A percentile compares a stretch with the other conserved stretches of the same genome.
phyloP scores from a whole-genome alignment of 2,888 invertebrate genomes.

The Adela reaumurella region DNA sequence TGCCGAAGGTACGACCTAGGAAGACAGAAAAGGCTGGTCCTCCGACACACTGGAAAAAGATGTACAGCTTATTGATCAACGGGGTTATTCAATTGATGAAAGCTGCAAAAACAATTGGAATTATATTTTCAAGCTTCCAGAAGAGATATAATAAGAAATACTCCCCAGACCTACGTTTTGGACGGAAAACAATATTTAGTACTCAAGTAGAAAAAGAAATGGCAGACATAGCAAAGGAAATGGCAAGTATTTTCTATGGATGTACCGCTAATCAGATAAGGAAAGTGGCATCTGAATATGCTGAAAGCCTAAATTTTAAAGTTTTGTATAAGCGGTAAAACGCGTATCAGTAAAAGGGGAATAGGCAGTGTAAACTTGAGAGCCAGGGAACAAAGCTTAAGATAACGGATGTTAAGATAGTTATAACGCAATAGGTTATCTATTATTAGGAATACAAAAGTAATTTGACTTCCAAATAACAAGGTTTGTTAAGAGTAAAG shows the following conservation, averaged over 20 bases:
- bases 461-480: too few relatives aligned
- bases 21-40: constrained; percentile 11
- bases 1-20: constrained; percentile 8
- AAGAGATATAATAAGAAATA: constrained; percentile 13
- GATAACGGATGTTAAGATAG: too few relatives aligned
- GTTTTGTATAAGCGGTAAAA: too few relatives aligned
- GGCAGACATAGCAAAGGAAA: constrained; percentile 11
- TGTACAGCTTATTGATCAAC: constrained; percentile 6
- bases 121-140: constrained; percentile 14
- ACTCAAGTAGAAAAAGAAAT: constrained; percentile 13
- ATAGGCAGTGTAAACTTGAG: too few relatives aligned
- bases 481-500: too few relatives aligned
- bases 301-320: neutral
- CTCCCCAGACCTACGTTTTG: constrained; percentile 14
- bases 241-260: neutral
- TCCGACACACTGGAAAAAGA: constrained; percentile 11
- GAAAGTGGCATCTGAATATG: neutral
- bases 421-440: too few relatives aligned
- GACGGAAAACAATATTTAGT: constrained; percentile 13
- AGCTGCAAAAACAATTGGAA: constrained; percentile 14
- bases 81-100: constrained; percentile 12
- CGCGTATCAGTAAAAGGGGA: too few relatives aligned
- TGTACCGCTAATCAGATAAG: constrained; percentile 1
- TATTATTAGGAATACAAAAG: too few relatives aligned
- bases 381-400: too few relatives aligned